Evolutionary conservation across 2,888 invertebrate genomes (phyloP).

Genomic region (Gymnosoma rotundatum): DNA sequence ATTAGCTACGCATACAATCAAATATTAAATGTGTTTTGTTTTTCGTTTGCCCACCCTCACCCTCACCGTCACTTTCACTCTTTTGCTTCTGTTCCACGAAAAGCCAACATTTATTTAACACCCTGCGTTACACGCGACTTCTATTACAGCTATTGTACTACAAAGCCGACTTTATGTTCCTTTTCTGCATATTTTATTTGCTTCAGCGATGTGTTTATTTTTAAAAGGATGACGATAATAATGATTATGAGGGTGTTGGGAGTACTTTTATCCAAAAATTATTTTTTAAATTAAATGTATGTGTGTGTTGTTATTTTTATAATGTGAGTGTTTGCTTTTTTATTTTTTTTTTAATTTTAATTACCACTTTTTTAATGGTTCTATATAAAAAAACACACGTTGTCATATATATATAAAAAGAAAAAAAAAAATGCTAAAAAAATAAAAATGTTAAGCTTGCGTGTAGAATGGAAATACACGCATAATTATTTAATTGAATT

Average conservation of each 20-base stretch:
- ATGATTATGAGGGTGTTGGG: conserved; percentile 51
- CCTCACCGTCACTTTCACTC: neutral
- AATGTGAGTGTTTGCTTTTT: conserved; percentile 15
- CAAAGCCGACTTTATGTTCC: conserved; percentile 14
- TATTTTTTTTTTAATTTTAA: conserved; percentile 45
- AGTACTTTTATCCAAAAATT: conserved; percentile 19
- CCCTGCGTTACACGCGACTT: conserved; percentile 57
- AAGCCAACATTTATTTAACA: conserved; percentile 68
- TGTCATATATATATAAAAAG: conserved; percentile 54
- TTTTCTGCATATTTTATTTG: conserved; percentile 45
- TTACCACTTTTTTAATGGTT: conserved; percentile 41
- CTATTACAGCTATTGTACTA: neutral
- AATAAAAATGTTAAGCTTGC: conserved; percentile 55
- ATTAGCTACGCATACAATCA: conserved; percentile 57
- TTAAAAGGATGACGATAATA: neutral
- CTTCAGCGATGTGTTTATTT: neutral
- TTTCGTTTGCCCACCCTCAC: neutral
- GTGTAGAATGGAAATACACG: conserved; percentile 69
- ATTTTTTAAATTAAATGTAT: conserved; percentile 13
- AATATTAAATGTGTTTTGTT: conserved; percentile 35
- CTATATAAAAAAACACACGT: conserved; percentile 22
- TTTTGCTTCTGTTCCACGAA: neutral
- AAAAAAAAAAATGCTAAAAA: conserved; percentile 29
- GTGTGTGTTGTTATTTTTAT: neutral
- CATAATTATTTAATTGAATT: conserved; percentile 76